Percentiles rank a stretch among this genome's conserved stretches.
These are phyloP conservation scores for Athetis lepigone DNA, from an alignment of 2,888 invertebrate genomes.

Conservation along the genomic window DNA sequence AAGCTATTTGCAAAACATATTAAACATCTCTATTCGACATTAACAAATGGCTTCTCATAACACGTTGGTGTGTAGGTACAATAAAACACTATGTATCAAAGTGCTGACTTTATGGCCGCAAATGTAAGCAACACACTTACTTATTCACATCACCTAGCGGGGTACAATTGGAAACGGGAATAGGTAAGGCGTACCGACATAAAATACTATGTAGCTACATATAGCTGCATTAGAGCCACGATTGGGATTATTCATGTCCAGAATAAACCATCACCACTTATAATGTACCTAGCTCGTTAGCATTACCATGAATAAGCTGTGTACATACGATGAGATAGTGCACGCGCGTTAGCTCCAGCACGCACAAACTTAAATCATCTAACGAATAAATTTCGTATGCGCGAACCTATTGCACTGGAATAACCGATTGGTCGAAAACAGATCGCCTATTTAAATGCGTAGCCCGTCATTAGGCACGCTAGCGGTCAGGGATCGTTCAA, in stretches of 20 bases:
- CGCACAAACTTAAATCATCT: slow-evolving; percentile 63
- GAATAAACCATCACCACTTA: slow-evolving; percentile 70
- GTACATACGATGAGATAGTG: slow-evolving; percentile 13
- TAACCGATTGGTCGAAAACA: slow-evolving; percentile 77
- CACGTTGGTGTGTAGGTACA: slow-evolving; percentile 61
- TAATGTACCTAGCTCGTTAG: slow-evolving; percentile 43
- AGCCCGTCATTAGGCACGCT: slow-evolving; percentile 86
- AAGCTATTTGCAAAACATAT: slow-evolving; percentile 74
- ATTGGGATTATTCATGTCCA: slow-evolving; percentile 73
- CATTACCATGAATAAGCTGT: slow-evolving; percentile 37
- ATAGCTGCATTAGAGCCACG: slow-evolving; percentile 69
- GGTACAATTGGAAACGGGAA: slow-evolving; percentile 69
- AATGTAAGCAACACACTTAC: slow-evolving; percentile 64
- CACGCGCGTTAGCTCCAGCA: slow-evolving; percentile 6
- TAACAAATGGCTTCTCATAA: slow-evolving; percentile 75
- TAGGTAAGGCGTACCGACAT: slow-evolving; percentile 67
- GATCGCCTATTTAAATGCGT: slow-evolving; percentile 88
- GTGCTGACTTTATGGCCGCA: slow-evolving; percentile 53
- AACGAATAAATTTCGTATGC: slow-evolving; percentile 75
- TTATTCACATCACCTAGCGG: slow-evolving; percentile 72
- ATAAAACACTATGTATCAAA: slow-evolving; percentile 60
- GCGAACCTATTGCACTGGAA: slow-evolving; percentile 72
- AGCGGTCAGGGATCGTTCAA: slow-evolving; percentile 74
- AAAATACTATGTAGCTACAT: slow-evolving; percentile 71
- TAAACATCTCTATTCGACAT: slow-evolving; percentile 73